A percentile compares a stretch with the other conserved stretches of the same genome.
Evolutionary conservation across 2,888 invertebrate species (phyloP).

Genomic region (Scrobipalpa costella): DNA sequence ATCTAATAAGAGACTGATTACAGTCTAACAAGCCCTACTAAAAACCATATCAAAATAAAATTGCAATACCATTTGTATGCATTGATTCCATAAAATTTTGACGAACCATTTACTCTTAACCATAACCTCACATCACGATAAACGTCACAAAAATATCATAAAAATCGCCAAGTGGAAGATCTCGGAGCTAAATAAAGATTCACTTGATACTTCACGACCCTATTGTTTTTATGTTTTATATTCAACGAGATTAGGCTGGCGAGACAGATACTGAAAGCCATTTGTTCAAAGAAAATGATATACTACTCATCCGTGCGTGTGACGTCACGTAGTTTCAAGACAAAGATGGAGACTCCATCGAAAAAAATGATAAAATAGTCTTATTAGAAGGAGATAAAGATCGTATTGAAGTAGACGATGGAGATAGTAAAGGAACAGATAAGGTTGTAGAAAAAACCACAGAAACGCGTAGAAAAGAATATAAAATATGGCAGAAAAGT

Average conservation of each 20-base stretch:
- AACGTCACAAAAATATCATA: conserved; percentile 18
- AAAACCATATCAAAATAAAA: background rate
- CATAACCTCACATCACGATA: conserved; percentile 3
- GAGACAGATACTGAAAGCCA: conserved; percentile 63
- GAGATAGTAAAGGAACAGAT: conserved; percentile 7
- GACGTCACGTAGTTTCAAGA: conserved; percentile 55
- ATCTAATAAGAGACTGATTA: background rate
- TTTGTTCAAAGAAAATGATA: conserved; percentile 77
- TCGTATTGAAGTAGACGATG: background rate
- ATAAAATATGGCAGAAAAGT: conserved; percentile 76
- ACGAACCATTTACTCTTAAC: conserved; percentile 17
- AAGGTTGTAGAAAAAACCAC: conserved; percentile 44
- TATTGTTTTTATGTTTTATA: conserved; percentile 52
- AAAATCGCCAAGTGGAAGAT: conserved; percentile 36
- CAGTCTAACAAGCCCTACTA: background rate
- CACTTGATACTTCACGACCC: conserved; percentile 43
- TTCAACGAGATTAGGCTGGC: conserved; percentile 72
- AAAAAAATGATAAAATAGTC: background rate
- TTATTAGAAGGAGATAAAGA: conserved; percentile 12
- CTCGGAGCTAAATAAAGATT: conserved; percentile 46
- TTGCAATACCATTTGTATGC: conserved; percentile 5
- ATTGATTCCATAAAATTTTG: conserved; percentile 17
- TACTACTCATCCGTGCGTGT: conserved; percentile 73
- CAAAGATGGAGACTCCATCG: conserved; percentile 40
- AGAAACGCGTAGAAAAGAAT: conserved; percentile 58